phyloP scores from a whole-genome alignment of 2,113 vertebrate genomes.

The Catharus bicknelli region DNA sequence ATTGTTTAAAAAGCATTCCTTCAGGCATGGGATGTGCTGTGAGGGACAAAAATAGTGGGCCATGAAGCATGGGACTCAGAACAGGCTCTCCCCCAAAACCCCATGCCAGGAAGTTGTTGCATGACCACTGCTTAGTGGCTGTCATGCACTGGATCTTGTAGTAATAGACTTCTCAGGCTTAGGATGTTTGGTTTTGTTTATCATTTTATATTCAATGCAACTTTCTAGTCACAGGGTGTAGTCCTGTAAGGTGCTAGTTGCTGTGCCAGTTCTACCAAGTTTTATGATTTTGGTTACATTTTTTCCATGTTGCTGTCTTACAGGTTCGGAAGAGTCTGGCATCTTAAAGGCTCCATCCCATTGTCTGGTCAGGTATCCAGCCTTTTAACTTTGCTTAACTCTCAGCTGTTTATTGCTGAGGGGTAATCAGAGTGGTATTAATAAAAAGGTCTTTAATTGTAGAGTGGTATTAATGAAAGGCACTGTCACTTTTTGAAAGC shows the following conservation, averaged over 20 bases:
- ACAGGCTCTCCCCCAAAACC: accelerated
- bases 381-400: background rate
- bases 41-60: background rate
- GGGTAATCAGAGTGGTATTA: background rate
- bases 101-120: background rate
- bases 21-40: background rate
- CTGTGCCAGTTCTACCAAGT: background rate
- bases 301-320: background rate
- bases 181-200: background rate
- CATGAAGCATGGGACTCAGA: background rate
- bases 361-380: background rate
- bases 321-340: background rate
- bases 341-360: background rate
- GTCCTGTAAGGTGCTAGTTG: background rate
- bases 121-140: background rate
- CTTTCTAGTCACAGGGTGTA: background rate
- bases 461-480: background rate
- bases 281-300: background rate
- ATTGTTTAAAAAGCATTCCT: background rate
- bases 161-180: background rate
- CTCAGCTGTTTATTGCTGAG: background rate
- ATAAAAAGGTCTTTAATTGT: background rate
- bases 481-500: background rate
- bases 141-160: background rate
- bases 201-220: accelerated